Percentiles rank a stretch among this genome's conserved stretches.
phyloP scores from a whole-genome alignment of 2,888 invertebrate genomes.

The Odontothrips loti region DNA sequence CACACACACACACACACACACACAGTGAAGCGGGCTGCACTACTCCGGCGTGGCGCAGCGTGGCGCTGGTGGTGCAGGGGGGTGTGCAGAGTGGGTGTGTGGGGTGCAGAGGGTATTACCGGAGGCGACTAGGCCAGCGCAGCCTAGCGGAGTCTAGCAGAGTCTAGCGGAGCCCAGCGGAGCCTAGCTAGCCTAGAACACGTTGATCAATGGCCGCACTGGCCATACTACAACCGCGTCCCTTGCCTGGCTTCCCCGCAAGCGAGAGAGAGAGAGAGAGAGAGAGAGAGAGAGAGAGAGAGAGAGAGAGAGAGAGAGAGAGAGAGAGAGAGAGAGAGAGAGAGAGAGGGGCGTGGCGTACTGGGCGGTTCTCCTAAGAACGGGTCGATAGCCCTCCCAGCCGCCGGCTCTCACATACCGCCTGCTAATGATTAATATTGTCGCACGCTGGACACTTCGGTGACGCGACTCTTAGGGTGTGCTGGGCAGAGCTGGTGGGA shows the following conservation, averaged over 20 bases:
- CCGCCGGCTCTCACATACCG: background rate
- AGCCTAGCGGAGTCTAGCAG: background rate
- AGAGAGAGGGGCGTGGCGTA: background rate
- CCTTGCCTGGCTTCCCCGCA: constrained; percentile 21
- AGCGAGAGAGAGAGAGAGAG: background rate
- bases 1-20: background rate
- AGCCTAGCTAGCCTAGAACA: constrained; percentile 16
- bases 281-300: background rate
- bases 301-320: background rate
- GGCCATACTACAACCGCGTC: background rate
- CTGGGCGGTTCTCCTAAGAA: constrained; percentile 4
- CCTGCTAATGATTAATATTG: constrained; percentile 17
- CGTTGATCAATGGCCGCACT: constrained; percentile 3
- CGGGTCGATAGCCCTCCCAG: constrained; percentile 14
- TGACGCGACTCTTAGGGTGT: background rate
- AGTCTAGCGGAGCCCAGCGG: background rate
- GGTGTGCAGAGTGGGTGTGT: background rate
- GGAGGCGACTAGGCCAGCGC: background rate
- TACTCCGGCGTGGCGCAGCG: background rate
- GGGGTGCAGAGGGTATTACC: background rate
- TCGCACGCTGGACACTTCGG: background rate
- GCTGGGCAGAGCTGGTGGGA: background rate
- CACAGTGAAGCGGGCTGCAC: background rate
- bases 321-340: background rate
- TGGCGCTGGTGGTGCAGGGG: background rate